A percentile compares a stretch with the other conserved stretches of the same genome.
These are phyloP conservation scores for Drosophila planitibia DNA, from an alignment of 2,888 invertebrate genomes.

Conservation along the genomic window DNA sequence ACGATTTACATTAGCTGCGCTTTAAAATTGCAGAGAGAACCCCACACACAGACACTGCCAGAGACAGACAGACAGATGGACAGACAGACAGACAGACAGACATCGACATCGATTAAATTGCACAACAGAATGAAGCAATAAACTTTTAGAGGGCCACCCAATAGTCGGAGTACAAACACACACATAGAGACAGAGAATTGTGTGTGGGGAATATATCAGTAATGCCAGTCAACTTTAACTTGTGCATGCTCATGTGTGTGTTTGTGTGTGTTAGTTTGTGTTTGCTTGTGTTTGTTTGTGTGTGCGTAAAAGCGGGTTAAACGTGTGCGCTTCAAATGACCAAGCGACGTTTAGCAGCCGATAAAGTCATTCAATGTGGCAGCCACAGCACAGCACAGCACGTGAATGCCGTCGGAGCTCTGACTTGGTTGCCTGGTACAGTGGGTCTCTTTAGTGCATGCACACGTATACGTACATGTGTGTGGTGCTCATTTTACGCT, in stretches of 20 bases:
- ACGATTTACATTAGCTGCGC: constrained; percentile 76
- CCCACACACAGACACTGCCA: constrained; percentile 4
- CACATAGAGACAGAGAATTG: neutral
- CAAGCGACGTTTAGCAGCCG: constrained; percentile 80
- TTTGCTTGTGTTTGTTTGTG: constrained; percentile 22
- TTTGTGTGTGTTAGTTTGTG: constrained; percentile 20
- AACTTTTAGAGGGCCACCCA: constrained; percentile 75
- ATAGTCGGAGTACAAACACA: constrained; percentile 29
- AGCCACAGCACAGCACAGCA: constrained; percentile 56
- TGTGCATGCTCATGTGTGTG: constrained; percentile 13
- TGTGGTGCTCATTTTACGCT: constrained; percentile 71
- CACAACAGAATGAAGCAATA: constrained; percentile 79
- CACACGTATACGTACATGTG: constrained; percentile 13
- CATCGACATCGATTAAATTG: constrained; percentile 76
- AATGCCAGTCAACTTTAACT: constrained; percentile 52
- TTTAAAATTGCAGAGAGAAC: constrained; percentile 61
- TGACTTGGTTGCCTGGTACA: neutral
- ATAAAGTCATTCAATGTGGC: constrained; percentile 77
- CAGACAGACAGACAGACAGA: constrained; percentile 43
- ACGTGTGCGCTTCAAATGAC: constrained; percentile 80
- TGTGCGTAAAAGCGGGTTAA: constrained; percentile 76
- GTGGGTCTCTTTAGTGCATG: constrained; percentile 7
- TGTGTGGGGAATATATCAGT: constrained; percentile 55
- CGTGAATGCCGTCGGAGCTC: constrained; percentile 64
- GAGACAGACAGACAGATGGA: neutral